Base-by-base conservation (phyloP, 2,797 vertebrate species). In the Microtus obscurus region DNA sequence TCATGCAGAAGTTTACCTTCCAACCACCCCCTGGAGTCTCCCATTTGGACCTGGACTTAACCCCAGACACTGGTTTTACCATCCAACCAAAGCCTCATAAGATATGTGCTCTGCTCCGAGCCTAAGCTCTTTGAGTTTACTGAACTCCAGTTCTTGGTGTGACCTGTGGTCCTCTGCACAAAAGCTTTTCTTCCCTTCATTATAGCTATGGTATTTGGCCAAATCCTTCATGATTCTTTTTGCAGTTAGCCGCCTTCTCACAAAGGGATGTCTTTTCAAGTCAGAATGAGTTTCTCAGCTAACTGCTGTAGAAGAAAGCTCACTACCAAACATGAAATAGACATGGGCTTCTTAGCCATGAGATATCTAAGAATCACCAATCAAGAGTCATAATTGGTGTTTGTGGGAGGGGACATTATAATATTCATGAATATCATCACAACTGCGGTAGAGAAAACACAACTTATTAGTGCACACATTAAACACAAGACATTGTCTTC, bases 1-100 rank as follows among this genome's bases (percentile, higher is more conserved):
- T 99, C 77, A 97, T 99, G 48, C 98, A 98, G 93, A 98, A 85
- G 93, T 98, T 99, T 94, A 88, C 95, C 85, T 98, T 99, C 95
- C 96, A 95, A 0, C 97, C 97, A 11, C 93, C 98, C 78, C 97
- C 98, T 29, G 98, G 98, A 65, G 95, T 98, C 86, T 97, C 97
- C 81, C 98, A 96, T 29, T 95, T 98, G 88, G 98, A 99, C 45
- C 95, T 98, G 77, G 98, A 98, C 87, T 98, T 99, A 92, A 98
- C 97, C 37, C 96, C 95, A 21, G 97, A 97, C 2, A 96, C 96
- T 0, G 98, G 98, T 34, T 97, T 98, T 9, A 98, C 95, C 16
- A 88, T 97, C 74, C 97, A n/a, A 61, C 98, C 98, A 78, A 89
- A 71, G 96, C 98, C 98, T 94, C 95, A 98, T 43, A 94, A 96